Evolutionary conservation across 2,113 vertebrate species (phyloP).

Genomic region (Pterocles burchelli): DNA sequence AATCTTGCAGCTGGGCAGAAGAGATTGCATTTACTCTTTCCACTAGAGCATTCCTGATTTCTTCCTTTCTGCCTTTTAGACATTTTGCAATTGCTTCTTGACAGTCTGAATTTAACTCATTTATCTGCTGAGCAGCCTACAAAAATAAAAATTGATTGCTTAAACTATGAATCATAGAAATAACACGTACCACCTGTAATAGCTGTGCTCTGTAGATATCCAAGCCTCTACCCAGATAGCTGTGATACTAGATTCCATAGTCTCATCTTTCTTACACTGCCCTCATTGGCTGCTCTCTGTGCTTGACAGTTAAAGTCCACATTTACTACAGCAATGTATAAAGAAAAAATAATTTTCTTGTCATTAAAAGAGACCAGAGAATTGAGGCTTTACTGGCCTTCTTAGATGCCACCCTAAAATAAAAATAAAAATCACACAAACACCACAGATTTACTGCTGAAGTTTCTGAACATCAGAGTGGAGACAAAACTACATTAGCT

Average conservation of each 20-base stretch:
- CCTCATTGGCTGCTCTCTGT: background rate
- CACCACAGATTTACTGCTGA: background rate
- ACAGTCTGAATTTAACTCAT: constrained; percentile 70
- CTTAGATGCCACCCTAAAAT: background rate
- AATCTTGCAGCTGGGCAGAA: constrained; percentile 87
- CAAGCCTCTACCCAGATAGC: background rate
- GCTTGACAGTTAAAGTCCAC: background rate
- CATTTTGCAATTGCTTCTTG: constrained; percentile 80
- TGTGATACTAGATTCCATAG: background rate
- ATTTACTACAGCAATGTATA: background rate
- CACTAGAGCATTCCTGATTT: constrained; percentile 83
- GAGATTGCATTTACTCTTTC: constrained; percentile 85
- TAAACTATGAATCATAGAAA: background rate
- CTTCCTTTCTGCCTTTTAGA: constrained; percentile 83
- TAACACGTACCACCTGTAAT: background rate
- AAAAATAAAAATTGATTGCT: background rate
- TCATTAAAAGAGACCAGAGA: background rate
- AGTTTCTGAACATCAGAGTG: background rate
- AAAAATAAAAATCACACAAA: background rate
- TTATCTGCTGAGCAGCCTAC: constrained; percentile 80
- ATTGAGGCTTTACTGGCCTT: background rate
- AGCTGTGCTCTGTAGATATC: background rate
- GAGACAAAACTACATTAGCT: background rate
- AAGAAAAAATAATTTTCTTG: background rate
- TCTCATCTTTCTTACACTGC: background rate